Percentiles rank a stretch among this genome's conserved stretches.
Conservation (phyloP, 2,113 vertebrate species). For the Nesogale talazaci region DNA sequence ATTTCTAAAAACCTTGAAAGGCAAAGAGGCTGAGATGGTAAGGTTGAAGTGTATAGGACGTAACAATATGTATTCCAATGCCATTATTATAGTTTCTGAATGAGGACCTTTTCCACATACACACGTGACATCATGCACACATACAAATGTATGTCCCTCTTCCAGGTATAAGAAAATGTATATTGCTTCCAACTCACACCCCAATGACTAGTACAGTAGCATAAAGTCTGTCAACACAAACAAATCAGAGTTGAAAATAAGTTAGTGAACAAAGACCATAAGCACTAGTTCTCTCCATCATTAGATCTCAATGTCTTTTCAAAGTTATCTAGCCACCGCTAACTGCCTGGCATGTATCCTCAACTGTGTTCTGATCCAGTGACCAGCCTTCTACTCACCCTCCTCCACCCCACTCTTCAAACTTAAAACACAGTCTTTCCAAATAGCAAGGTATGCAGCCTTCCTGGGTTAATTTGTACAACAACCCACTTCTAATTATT, state of each 20-base stretch:
- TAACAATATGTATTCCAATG: not conserved
- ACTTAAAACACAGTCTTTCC: slow-evolving; percentile 50
- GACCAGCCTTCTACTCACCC: slow-evolving; percentile 1
- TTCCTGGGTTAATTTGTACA: slow-evolving; percentile 67
- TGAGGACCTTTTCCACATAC: not conserved
- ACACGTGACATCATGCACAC: not conserved
- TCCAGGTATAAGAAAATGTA: not conserved
- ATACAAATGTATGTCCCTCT: not conserved
- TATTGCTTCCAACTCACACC: not conserved
- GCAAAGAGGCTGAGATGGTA: not conserved
- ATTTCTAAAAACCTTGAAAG: slow-evolving; percentile 7
- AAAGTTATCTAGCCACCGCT: not conserved
- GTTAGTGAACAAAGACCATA: not conserved
- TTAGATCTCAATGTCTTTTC: not conserved
- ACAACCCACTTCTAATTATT: slow-evolving; percentile 50
- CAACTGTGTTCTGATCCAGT: slow-evolving; percentile 43
- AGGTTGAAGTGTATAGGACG: not conserved
- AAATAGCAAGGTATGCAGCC: slow-evolving; percentile 38
- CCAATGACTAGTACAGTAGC: not conserved
- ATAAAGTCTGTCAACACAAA: not conserved
- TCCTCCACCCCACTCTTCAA: not conserved
- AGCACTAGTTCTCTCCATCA: not conserved
- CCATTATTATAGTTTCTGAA: slow-evolving; percentile 9
- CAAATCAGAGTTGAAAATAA: not conserved
- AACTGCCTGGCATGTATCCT: not conserved